phyloP scores from a whole-genome alignment of 2,113 vertebrate genomes.

The Nyctibius bracteatus region DNA sequence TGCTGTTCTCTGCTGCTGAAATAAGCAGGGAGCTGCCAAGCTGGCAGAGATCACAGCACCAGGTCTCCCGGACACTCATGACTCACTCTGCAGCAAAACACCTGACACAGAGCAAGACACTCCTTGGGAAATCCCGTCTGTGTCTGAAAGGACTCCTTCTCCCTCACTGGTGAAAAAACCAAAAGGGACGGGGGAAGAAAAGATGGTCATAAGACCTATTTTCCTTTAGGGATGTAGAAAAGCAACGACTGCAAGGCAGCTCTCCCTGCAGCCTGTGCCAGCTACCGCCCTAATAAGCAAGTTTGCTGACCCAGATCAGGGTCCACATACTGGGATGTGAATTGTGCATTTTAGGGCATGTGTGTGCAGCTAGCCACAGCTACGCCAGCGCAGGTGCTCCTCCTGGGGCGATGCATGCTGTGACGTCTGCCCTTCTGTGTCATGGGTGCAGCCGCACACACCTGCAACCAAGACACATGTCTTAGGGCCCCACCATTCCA shows the following conservation, averaged over 20 bases:
- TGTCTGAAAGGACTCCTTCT: background rate
- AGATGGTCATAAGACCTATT: background rate
- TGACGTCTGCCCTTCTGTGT: background rate
- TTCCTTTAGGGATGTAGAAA: background rate
- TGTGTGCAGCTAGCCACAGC: background rate
- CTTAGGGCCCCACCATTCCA: background rate
- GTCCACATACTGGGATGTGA: background rate
- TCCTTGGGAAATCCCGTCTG: background rate
- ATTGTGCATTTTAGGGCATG: background rate
- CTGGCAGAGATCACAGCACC: background rate
- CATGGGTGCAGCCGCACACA: background rate
- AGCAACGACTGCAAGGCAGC: background rate
- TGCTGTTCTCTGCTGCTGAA: background rate
- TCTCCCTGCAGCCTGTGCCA: background rate
- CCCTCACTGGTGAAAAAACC: background rate
- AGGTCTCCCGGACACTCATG: background rate
- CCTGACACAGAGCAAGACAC: background rate
- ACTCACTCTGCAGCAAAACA: background rate
- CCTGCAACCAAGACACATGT: background rate
- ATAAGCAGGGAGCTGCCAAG: background rate
- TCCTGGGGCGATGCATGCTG: fast-evolving
- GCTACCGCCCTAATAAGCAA: background rate
- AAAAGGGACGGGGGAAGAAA: background rate
- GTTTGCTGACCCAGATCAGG: background rate
- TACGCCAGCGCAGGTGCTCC: fast-evolving